These are phyloP conservation scores for Rhadinocentrus ornatus DNA, from an alignment of 2,797 vertebrate species.

Conservation along the genomic window DNA sequence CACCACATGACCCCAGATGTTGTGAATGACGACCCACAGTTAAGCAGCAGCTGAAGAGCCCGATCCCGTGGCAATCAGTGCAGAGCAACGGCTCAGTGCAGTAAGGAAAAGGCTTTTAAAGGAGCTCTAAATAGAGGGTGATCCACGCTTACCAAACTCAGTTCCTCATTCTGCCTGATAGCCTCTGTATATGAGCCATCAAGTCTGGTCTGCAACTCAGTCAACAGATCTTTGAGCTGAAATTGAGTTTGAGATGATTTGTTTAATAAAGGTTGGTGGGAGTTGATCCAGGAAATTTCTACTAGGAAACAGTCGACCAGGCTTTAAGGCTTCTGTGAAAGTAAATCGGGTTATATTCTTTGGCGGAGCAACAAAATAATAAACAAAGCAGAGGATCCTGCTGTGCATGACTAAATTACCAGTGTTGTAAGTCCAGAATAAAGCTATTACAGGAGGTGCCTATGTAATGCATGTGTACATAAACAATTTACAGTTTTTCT, in stretches of 20 bases:
- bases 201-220: constrained; percentile 99
- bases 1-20: constrained; percentile 16
- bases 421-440: constrained; percentile 5
- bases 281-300: constrained; percentile 33
- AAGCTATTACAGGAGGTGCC: background rate
- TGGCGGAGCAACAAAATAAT: background rate
- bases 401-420: constrained; percentile 17
- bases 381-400: constrained; percentile 11
- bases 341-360: background rate
- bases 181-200: constrained; percentile 99
- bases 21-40: constrained; percentile 51
- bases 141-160: constrained; percentile 94
- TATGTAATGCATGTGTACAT: constrained; percentile 2
- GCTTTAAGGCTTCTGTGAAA: background rate
- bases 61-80: constrained; percentile 22
- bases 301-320: constrained; percentile 30
- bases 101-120: constrained; percentile 33
- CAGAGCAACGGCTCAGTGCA: constrained; percentile 21
- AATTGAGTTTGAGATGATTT: constrained; percentile 91
- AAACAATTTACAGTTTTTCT: background rate
- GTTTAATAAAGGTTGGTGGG: constrained; percentile 66
- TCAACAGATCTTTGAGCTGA: constrained; percentile 99
- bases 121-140: constrained; percentile 59
- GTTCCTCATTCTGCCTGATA: constrained; percentile 99
- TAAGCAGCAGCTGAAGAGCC: constrained; percentile 38